Evolutionary conservation across 1,140 invertebrate genomes (phyloP).

Genomic region (Magallana angulata): DNA sequence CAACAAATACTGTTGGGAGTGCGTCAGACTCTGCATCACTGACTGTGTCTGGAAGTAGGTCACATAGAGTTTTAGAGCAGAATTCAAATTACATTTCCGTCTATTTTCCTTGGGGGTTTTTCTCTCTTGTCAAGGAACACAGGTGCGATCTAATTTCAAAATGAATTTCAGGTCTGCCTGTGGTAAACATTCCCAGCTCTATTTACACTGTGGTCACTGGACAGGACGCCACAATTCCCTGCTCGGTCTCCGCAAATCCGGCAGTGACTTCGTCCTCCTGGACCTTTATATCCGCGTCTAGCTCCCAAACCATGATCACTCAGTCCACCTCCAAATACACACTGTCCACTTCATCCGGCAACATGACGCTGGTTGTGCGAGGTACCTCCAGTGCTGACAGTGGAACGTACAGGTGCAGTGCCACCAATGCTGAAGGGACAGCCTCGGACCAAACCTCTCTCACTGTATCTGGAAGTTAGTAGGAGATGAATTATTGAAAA

Average conservation of each 20-base stretch:
- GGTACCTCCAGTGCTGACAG: constrained; percentile 14
- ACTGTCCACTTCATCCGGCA: neutral
- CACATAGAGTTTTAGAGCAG: neutral
- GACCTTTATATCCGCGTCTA: constrained; percentile 22
- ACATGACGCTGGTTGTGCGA: neutral
- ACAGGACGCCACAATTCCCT: constrained; percentile 43
- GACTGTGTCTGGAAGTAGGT: constrained; percentile 37
- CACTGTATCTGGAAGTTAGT: neutral
- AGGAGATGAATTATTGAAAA: neutral
- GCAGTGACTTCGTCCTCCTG: constrained; percentile 39
- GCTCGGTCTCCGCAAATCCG: constrained; percentile 44
- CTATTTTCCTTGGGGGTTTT: too few relatives aligned
- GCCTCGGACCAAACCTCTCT: constrained; percentile 2
- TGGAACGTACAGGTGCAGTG: constrained; percentile 26
- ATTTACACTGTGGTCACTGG: constrained; percentile 42
- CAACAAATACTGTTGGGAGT: constrained; percentile 52
- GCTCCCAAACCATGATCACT: neutral
- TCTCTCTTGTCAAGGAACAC: neutral
- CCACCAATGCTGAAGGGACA: constrained; percentile 44
- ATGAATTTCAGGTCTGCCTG: constrained; percentile 39
- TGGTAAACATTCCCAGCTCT: constrained; percentile 21
- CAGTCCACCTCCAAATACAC: constrained; percentile 17
- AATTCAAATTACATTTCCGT: neutral
- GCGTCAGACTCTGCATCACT: neutral
- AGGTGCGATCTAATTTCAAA: neutral